Base-by-base conservation (phyloP, 64 coral and sea anemone species). In the Pocillopora damicornis region DNA sequence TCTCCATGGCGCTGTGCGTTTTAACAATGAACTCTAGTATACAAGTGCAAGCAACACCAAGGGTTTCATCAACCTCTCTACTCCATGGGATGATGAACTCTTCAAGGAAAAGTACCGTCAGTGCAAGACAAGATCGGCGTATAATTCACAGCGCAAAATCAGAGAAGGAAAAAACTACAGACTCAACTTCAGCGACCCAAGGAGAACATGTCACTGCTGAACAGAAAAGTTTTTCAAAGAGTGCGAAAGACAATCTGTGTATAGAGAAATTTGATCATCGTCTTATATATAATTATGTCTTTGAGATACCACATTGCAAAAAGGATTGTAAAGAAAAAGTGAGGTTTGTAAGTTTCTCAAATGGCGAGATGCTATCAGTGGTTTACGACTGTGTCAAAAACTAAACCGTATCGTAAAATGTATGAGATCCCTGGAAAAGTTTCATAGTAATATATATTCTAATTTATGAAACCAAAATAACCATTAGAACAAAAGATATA, bases 291-390 rank as follows among this genome's bases (percentile, higher is more conserved):
- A 42, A 42, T 12, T 45, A 82, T 56, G 42, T 82, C 15, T 82
- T 82, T 12, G 61, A 34, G 23, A 82, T 82, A 66, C 80, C 80
- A 17, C 34, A 66, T 67, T 82, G 80, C 35, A 82, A 68, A 42
- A 45, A 82, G 7, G 61, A 30, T 9, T 67, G 80, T 63, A 20
- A 11, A 65, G 35, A 66, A 16, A 18, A 37, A 16, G 11, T 37
- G 6, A 66, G 22, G 17, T 42, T 62, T 64, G 80, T 82, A 8
- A 82, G n/a, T 13, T 82, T 82, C 66, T 26, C 13, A 82, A 65
- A 67, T 11, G 80, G 80, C 35, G 38, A 63, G 15, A 82, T 34
- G 22, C 42, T 11, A 35, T 30, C 61, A 67, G 65, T 82, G 22
- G 45, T 5, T 2, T 66, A 17, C 26, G 36, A 82, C 15, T 82